phyloP scores from a whole-genome alignment of 2,113 vertebrate species.

The Atherinomorus stipes region DNA sequence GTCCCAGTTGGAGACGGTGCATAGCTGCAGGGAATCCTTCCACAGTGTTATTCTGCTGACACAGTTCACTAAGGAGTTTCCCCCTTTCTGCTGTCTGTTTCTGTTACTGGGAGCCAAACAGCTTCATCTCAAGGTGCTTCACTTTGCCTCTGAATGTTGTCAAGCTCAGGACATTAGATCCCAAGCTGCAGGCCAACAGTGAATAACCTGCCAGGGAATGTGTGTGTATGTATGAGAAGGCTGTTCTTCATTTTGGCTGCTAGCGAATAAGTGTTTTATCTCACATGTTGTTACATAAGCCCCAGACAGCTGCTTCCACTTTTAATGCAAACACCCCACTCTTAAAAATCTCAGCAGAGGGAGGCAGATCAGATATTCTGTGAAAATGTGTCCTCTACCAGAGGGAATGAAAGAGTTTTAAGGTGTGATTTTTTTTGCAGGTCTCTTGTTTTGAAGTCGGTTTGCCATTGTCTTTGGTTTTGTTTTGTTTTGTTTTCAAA shows the following conservation, averaged over 20 bases:
- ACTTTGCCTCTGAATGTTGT: constrained; percentile 19
- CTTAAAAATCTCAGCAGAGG: constrained; percentile 35
- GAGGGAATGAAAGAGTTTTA: constrained; percentile 8
- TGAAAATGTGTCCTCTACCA: constrained; percentile 36
- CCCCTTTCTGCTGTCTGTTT: constrained; percentile 26
- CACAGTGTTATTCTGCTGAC: constrained; percentile 54
- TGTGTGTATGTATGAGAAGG: constrained; percentile 19
- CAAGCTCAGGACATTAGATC: constrained; percentile 35
- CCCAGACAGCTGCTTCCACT: constrained; percentile 52
- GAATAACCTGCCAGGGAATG: constrained; percentile 22
- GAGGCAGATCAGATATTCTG: constrained; percentile 25
- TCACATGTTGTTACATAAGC: constrained; percentile 52
- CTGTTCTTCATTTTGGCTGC: constrained; percentile 22
- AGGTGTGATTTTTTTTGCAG: constrained; percentile 17
- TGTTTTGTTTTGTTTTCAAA: constrained; percentile 7
- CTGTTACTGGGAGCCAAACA: constrained; percentile 18
- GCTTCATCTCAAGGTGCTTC: constrained; percentile 45
- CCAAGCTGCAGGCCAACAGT: constrained; percentile 32
- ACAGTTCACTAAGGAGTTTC: constrained; percentile 41
- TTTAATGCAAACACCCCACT: constrained; percentile 35
- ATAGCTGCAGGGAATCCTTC: constrained; percentile 36
- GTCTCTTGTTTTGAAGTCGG: constrained; percentile 21
- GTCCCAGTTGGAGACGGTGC: constrained; percentile 1
- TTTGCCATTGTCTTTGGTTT: neutral
- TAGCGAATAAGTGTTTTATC: constrained; percentile 37